Base-by-base conservation (phyloP, 2,113 vertebrate genomes). In the Platycercus adscitus region DNA sequence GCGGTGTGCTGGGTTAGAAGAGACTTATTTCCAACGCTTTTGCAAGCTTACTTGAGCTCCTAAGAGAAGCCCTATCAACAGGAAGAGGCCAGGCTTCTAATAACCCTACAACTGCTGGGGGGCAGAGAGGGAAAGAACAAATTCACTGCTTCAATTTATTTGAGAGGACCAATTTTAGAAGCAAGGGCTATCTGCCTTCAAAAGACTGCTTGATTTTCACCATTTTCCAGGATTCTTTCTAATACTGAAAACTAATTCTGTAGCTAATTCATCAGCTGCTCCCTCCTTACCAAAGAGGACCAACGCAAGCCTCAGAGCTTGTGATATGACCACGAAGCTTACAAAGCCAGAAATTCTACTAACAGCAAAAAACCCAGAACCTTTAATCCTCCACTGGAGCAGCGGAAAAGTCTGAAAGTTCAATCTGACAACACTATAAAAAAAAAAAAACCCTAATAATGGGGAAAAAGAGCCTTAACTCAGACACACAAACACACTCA, bases 101-200 rank as follows among this genome's bases (percentile, higher is more conserved):
- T 88, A 93, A 86, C 68, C 46, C 72, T 1, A 3, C 39, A 73
- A 66, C 52, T 60, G 90, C 75, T 88, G 65, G 10, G 70, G 85
- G 79, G 77, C 69, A 97, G 76, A 95, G 24, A 81, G 17, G 43
- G 64, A 95, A 91, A 58, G 65, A 95, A 89, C 43, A 93, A 90
- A 91, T 91, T 90, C 64, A 86, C 13, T 2, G 52, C 29, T 20
- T 50, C 93, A 50, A 81, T 86, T 80, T 72, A 95, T 81, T 39
- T 71, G 18, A 77, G 63, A 10, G 50, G 71, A 8, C 39, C 69
- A 68, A 75, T 94, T 94, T 60, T 20, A 80, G 58, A 60, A 93
- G 61, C 26, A 83, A 91, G 39, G 47, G 39, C 61, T 83, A 68
- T 35, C 52, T 1, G 6, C 52, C 24, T 81, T 90, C 79, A 86